phyloP scores from a whole-genome alignment of 2,888 invertebrate genomes.

The Charanyca ferruginea region DNA sequence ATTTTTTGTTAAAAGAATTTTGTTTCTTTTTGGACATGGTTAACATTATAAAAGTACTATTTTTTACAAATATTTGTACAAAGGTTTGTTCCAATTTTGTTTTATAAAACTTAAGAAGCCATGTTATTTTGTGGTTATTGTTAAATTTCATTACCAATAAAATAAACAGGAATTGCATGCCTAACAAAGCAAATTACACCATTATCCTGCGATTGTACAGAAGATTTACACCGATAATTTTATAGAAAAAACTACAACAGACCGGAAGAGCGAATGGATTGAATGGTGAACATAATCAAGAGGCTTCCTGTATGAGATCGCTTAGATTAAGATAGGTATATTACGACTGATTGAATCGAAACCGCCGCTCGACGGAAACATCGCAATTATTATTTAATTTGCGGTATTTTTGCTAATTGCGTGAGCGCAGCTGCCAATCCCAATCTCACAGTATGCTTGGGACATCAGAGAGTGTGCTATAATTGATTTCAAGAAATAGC shows the following conservation, averaged over 20 bases:
- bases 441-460: not conserved
- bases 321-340: conserved; percentile 47
- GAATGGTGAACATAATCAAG: conserved; percentile 61
- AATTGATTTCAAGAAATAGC: too few species aligned
- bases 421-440: conserved; percentile 1
- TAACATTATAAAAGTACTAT: too few species aligned
- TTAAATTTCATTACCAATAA: not conserved
- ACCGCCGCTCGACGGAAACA: conserved; percentile 15
- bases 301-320: conserved; percentile 54
- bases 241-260: conserved; percentile 50
- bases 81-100: not conserved
- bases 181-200: conserved; percentile 51
- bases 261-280: conserved; percentile 55
- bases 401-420: conserved; percentile 23
- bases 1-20: not conserved
- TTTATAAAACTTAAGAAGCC: not conserved
- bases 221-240: conserved; percentile 50
- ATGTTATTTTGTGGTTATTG: not conserved
- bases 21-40: not conserved
- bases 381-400: conserved; percentile 37
- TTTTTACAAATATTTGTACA: too few species aligned
- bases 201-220: conserved; percentile 54
- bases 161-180: conserved; percentile 13
- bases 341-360: conserved; percentile 52
- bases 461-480: too few species aligned